Conservation (phyloP, 2,888 invertebrate genomes). For the Congeria kusceri region DNA sequence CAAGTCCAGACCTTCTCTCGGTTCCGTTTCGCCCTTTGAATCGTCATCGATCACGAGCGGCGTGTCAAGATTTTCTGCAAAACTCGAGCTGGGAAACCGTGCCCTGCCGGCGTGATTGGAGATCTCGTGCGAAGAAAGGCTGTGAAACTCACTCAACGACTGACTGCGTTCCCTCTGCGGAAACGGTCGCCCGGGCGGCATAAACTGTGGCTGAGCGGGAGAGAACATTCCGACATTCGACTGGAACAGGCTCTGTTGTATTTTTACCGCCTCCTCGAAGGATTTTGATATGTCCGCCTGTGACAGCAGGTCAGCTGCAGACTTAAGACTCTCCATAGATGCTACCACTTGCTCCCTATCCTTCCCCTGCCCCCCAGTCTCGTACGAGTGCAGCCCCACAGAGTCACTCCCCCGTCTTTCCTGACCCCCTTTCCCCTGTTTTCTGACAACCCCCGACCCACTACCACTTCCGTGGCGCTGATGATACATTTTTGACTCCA, state of each 20-base stretch:
- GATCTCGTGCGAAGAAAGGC: constrained; percentile 36
- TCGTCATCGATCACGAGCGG: constrained; percentile 60
- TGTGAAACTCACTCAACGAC: constrained; percentile 60
- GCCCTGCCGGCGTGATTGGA: constrained; percentile 31
- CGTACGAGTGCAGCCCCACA: constrained; percentile 26
- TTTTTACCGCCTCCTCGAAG: constrained; percentile 55
- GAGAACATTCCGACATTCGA: constrained; percentile 53
- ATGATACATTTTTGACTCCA: constrained; percentile 57
- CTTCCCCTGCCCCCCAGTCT: constrained; percentile 28
- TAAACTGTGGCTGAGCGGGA: constrained; percentile 52
- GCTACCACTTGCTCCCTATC: constrained; percentile 30
- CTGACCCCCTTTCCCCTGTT: constrained; percentile 39
- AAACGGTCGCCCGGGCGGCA: constrained; percentile 35
- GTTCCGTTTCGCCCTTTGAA: constrained; percentile 14
- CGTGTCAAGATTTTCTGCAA: constrained; percentile 56
- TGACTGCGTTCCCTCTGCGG: constrained; percentile 53
- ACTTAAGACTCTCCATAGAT: constrained; percentile 28
- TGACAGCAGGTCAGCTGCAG: constrained; percentile 24
- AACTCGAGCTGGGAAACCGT: constrained; percentile 61
- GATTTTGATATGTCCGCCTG: constrained; percentile 49
- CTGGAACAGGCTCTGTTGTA: constrained; percentile 54
- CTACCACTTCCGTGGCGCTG: constrained; percentile 29
- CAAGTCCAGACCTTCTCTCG: constrained; percentile 57
- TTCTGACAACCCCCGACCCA: constrained; percentile 16
- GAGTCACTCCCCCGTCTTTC: constrained; percentile 48